These are phyloP conservation scores for Apistogramma diplotaenia DNA, from an alignment of 2,113 vertebrate species.

Conservation along the genomic window DNA sequence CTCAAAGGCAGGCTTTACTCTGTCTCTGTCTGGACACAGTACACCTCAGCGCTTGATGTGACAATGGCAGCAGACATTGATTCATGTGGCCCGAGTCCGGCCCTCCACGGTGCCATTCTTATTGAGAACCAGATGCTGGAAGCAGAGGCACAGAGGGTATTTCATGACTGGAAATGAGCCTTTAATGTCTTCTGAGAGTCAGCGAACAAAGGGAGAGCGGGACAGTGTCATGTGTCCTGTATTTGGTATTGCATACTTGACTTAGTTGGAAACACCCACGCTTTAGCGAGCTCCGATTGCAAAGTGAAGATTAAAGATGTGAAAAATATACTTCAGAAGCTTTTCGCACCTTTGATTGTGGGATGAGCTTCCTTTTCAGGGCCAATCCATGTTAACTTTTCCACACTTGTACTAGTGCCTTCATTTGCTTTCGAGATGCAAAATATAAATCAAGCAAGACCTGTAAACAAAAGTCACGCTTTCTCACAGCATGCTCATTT, in stretches of 20 bases:
- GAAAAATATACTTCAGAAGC: neutral
- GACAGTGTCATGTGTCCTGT: constrained; percentile 6
- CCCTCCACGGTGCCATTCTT: neutral
- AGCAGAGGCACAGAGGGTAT: constrained; percentile 7
- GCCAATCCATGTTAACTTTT: neutral
- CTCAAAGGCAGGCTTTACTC: constrained; percentile 34
- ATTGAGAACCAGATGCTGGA: constrained; percentile 22
- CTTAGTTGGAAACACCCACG: neutral
- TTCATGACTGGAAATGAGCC: constrained; percentile 43
- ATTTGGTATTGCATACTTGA: neutral
- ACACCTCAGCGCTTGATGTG: constrained; percentile 52
- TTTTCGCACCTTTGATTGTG: neutral
- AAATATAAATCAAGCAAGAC: neutral
- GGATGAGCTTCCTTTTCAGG: neutral
- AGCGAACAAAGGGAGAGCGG: neutral
- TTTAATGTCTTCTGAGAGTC: constrained; percentile 29
- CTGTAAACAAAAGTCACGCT: constrained; percentile 20
- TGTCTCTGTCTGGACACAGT: constrained; percentile 29
- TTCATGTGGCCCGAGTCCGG: constrained; percentile 17
- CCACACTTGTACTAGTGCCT: neutral
- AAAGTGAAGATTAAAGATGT: neutral
- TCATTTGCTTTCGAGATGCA: neutral
- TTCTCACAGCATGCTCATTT: constrained; percentile 4
- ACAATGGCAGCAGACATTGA: constrained; percentile 44
- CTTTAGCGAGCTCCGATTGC: neutral